Evolutionary conservation across 1,140 invertebrate genomes (phyloP).

Genomic region (Calephelis virginiensis): DNA sequence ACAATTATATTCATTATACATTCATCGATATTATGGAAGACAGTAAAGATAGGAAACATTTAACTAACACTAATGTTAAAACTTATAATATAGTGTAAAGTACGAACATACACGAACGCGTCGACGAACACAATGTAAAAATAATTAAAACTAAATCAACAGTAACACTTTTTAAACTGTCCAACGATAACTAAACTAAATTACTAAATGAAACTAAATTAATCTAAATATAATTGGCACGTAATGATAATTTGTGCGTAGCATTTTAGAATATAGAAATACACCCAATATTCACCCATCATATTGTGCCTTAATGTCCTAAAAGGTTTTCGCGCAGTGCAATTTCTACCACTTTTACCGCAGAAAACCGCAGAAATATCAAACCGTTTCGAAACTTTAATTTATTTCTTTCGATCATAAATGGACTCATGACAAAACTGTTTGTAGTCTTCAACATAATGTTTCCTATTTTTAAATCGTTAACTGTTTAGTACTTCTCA

Average conservation of each 20-base stretch:
- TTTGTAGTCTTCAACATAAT: too few relatives aligned
- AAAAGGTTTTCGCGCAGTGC: neutral
- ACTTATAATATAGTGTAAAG: constrained; percentile 52
- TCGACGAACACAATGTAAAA: constrained; percentile 61
- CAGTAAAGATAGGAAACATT: constrained; percentile 51
- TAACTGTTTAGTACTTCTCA: too few relatives aligned
- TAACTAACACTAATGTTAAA: constrained; percentile 36
- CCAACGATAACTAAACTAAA: constrained; percentile 23
- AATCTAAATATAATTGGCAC: constrained; percentile 16
- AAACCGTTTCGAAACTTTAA: too few relatives aligned
- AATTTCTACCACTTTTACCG: neutral
- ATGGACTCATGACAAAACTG: too few relatives aligned
- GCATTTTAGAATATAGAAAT: constrained; percentile 10
- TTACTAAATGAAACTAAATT: constrained; percentile 11
- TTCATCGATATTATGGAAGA: constrained; percentile 58
- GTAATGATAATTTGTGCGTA: constrained; percentile 13
- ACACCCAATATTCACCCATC: constrained; percentile 14
- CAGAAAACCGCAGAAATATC: too few relatives aligned
- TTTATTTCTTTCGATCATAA: too few relatives aligned
- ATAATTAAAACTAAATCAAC: constrained; percentile 40
- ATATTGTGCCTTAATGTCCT: neutral
- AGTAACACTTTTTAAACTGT: constrained; percentile 22
- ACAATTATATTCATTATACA: constrained; percentile 26
- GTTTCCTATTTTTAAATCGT: too few relatives aligned
- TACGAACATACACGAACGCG: constrained; percentile 70